Percentiles rank a stretch among this genome's conserved stretches.
Conservation (phyloP, 2,797 vertebrate genomes). For the Myotis findleyi region DNA sequence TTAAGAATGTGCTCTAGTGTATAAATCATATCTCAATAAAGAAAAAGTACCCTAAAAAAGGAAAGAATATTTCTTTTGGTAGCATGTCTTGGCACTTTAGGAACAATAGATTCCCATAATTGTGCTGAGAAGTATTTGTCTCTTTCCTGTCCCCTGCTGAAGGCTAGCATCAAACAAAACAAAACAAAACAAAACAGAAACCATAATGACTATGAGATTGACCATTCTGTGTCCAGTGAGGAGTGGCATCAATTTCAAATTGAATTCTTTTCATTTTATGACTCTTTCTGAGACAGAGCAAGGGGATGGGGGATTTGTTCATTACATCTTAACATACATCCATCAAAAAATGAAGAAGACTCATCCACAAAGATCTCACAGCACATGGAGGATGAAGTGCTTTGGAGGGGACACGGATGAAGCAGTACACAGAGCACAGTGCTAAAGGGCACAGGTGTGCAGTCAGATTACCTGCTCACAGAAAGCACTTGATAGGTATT, state of each 20-base stretch:
- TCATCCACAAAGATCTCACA: not conserved
- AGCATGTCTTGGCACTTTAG: not conserved
- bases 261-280: not conserved
- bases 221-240: not conserved
- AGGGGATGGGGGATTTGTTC: not conserved
- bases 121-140: not conserved
- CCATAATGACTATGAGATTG: not conserved
- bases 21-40: not conserved
- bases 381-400: not conserved
- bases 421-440: not conserved
- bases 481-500: not conserved
- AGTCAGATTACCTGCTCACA: too few species aligned
- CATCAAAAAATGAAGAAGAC: not conserved
- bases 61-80: not conserved
- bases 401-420: not conserved
- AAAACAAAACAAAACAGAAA: not conserved
- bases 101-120: not conserved
- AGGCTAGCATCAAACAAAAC: not conserved
- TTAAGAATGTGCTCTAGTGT: not conserved
- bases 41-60: not conserved
- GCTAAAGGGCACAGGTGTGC: not conserved
- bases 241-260: constrained; percentile 4
- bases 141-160: not conserved
- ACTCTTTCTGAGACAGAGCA: not conserved
- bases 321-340: not conserved